phyloP scores from a whole-genome alignment of 2,113 vertebrate species.

The Leiothrix lutea region DNA sequence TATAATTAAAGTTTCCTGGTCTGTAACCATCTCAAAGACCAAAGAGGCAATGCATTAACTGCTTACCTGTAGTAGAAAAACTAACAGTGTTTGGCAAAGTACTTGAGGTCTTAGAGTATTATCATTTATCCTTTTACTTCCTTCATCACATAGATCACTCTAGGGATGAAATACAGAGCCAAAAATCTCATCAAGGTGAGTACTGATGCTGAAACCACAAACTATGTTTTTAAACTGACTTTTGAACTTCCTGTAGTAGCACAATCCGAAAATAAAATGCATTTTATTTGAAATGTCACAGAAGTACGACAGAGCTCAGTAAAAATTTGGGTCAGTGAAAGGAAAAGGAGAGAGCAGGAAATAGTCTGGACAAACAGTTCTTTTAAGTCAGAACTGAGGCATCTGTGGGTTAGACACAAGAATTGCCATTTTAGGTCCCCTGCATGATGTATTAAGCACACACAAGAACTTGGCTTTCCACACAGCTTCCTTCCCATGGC shows the following conservation, averaged over 20 bases:
- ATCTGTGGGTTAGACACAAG: neutral
- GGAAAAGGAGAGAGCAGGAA: neutral
- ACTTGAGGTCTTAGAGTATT: neutral
- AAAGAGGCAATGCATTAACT: neutral
- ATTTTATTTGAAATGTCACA: neutral
- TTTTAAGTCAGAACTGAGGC: neutral
- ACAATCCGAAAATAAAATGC: neutral
- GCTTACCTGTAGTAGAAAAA: neutral
- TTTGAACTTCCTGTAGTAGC: neutral
- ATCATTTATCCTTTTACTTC: neutral
- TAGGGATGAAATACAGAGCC: neutral
- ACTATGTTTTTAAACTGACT: neutral
- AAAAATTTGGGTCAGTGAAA: neutral
- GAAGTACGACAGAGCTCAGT: neutral
- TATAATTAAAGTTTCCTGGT: neutral
- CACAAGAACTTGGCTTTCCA: neutral
- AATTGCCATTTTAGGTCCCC: neutral
- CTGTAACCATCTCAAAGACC: neutral
- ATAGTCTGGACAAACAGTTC: neutral
- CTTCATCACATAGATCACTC: neutral
- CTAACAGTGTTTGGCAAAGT: neutral
- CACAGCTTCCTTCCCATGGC: neutral
- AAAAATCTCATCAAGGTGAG: neutral
- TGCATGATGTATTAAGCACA: fast-evolving
- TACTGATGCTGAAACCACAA: neutral